A percentile compares a stretch with the other conserved stretches of the same genome.
phyloP scores from a whole-genome alignment of 2,113 vertebrate genomes.

The Takifugu flavidus region DNA sequence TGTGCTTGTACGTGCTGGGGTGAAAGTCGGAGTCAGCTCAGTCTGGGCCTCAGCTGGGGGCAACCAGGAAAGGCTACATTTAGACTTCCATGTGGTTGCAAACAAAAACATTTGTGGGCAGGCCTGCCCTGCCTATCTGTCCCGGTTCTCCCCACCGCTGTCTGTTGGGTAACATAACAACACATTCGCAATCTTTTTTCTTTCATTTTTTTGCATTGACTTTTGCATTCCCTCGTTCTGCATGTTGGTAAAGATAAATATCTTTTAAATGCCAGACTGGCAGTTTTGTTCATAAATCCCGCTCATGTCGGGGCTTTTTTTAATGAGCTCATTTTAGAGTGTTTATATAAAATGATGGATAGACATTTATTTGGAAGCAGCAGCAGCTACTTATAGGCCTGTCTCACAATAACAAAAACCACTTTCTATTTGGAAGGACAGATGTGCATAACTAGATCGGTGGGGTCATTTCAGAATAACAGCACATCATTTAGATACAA shows the following conservation, averaged over 20 bases:
- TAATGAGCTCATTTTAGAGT: constrained; percentile 1
- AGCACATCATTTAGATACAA: too few relatives aligned
- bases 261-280: constrained; percentile 30
- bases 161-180: constrained; percentile 40
- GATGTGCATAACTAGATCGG: constrained; percentile 2
- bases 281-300: constrained; percentile 34
- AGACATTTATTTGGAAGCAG: constrained; percentile 35
- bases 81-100: constrained; percentile 22
- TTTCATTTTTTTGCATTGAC: constrained; percentile 9
- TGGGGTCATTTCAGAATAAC: background rate
- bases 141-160: constrained; percentile 18
- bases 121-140: constrained; percentile 29
- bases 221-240: constrained; percentile 7
- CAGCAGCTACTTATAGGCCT: constrained; percentile 11
- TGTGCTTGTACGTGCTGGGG: too few relatives aligned
- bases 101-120: constrained; percentile 43
- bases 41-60: constrained; percentile 12
- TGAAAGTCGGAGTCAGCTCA: constrained; percentile 7
- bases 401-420: background rate
- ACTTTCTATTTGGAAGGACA: constrained; percentile 17
- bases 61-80: constrained; percentile 19
- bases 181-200: constrained; percentile 36
- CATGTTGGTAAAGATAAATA: constrained; percentile 28
- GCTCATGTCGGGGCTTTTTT: constrained; percentile 20
- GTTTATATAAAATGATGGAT: constrained; percentile 26